A percentile compares a stretch with the other conserved stretches of the same genome.
Evolutionary conservation across 2,113 vertebrate genomes (phyloP).

Genomic region (Nothoprocta perdicaria): DNA sequence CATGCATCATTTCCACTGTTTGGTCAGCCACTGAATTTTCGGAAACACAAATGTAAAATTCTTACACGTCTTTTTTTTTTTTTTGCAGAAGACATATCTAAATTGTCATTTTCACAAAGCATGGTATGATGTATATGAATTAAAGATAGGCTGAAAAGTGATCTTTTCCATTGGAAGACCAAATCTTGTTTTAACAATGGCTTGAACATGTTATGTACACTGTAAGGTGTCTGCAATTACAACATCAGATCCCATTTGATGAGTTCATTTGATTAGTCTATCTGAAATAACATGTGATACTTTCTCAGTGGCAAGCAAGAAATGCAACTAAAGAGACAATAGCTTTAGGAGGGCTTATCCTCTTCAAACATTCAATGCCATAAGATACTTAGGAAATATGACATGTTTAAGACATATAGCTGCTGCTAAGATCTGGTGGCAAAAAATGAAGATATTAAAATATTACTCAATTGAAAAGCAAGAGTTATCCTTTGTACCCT

Average conservation of each 20-base stretch:
- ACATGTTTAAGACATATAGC: neutral
- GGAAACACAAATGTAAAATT: neutral
- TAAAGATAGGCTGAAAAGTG: neutral
- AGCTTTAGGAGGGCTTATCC: neutral
- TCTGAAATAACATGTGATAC: neutral
- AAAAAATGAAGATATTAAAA: neutral
- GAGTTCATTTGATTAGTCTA: neutral
- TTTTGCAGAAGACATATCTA: neutral
- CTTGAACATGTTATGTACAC: accelerated
- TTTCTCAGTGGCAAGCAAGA: neutral
- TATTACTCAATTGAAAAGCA: constrained; percentile 37
- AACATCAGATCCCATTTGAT: neutral
- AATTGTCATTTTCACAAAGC: neutral
- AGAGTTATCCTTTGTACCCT: neutral
- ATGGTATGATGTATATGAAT: accelerated
- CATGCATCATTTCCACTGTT: neutral
- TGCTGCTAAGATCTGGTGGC: neutral
- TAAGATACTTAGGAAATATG: neutral
- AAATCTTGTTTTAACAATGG: neutral
- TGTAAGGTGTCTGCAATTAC: neutral
- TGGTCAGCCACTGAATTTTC: neutral
- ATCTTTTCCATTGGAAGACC: neutral
- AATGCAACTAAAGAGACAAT: neutral
- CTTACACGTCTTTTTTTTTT: neutral
- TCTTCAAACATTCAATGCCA: neutral